phyloP scores from a whole-genome alignment of 2,888 invertebrate genomes.

The Gymnocheta viridis region DNA sequence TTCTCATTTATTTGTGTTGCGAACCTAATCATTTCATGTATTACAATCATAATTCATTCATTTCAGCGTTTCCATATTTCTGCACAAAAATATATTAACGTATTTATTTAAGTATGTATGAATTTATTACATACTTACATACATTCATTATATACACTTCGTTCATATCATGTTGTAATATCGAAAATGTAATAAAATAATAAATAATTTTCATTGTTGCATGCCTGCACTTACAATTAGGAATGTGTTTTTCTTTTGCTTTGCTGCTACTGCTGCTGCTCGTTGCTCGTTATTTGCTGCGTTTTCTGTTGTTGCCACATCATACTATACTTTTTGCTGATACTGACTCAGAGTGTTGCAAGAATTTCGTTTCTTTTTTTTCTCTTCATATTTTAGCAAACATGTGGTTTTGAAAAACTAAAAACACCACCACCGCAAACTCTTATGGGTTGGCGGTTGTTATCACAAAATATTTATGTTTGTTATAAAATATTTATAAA shows the following conservation, averaged over 20 bases:
- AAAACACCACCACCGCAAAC: conserved; percentile 4
- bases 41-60: conserved; percentile 68
- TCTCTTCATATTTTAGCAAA: conserved; percentile 51
- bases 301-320: conserved; percentile 53
- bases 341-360: conserved; percentile 40
- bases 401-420: conserved; percentile 53
- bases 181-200: conserved; percentile 34
- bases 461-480: conserved; percentile 25
- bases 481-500: neutral
- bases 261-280: conserved; percentile 4
- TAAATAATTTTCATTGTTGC: conserved; percentile 61
- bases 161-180: conserved; percentile 53
- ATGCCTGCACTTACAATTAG: conserved; percentile 60
- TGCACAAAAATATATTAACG: conserved; percentile 13
- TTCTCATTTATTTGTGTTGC: conserved; percentile 16
- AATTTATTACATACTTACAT: neutral
- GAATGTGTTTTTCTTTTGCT: conserved; percentile 31
- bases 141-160: conserved; percentile 5
- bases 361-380: conserved; percentile 33
- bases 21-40: conserved; percentile 59
- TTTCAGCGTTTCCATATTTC: conserved; percentile 53
- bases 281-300: conserved; percentile 21
- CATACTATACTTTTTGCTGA: conserved; percentile 35
- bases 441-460: neutral
- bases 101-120: neutral